Base-by-base conservation (phyloP, 2,797 vertebrate genomes). In the Triplophysa yarkandensis region DNA sequence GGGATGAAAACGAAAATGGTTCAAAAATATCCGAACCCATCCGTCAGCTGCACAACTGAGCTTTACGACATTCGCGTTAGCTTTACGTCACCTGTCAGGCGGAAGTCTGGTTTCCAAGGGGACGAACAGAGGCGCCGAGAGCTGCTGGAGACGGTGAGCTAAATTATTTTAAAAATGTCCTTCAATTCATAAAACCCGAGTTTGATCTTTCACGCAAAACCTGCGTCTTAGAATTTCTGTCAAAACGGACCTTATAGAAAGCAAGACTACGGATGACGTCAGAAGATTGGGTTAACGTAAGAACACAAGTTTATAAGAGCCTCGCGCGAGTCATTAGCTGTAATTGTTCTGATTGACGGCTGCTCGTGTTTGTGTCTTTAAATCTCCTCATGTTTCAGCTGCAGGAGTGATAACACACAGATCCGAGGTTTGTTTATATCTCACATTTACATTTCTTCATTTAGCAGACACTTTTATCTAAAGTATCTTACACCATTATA, bases 21-120 rank as follows among this genome's bases (percentile, higher is more conserved):
- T 41, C 11, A 14, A n/a, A n/a, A n/a, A n/a, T n/a, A n/a, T n/a
- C n/a, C n/a, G n/a, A n/a, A n/a, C 11, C 9, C 3, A n/a, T 46
- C 17, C 6, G 44, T 19, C 17, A 19, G 44, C n/a, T 1, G 17
- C n/a, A 19, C 17, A 2, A 46, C n/a, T 44, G 10, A 0, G 11
- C 4, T 79, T 76, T 68, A 67, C 77, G 77, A 79, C 80, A 77
- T 57, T 28, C 28, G 71, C 6, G 3, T 9, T 6, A 4, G 4
- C 16, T 68, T 77, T 80, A 54, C 70, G 21, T 4, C 21, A 34
- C 17, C 0, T 4, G 4, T 14, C 43, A 23, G 27, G 32, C 32
- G 46, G 48, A 62, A 39, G 3, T 57, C n/a, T 27, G 21, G 80
- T 81, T 69, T 64, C 80, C 36, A 66, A 1, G 73, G 80, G 73